phyloP scores from a whole-genome alignment of 1,140 invertebrate genomes.

The Cyphomyrmex costatus region DNA sequence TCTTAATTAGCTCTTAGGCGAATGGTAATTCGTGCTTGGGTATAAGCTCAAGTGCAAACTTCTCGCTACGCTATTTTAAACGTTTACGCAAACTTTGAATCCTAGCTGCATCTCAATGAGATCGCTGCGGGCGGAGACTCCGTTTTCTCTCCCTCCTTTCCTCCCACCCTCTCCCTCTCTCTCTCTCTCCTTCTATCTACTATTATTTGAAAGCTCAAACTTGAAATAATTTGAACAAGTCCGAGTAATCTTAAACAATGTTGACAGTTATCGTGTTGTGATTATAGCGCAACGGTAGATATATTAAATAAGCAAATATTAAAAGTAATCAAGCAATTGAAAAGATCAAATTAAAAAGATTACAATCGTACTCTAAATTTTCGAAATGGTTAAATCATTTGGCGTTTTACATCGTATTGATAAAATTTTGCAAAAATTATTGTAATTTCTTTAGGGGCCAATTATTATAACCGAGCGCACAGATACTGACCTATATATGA shows the following conservation, averaged over 20 bases:
- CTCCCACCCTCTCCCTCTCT: background rate
- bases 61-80: constrained; percentile 70
- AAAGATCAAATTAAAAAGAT: background rate
- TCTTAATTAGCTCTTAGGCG: constrained; percentile 77
- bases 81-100: constrained; percentile 75
- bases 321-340: constrained; percentile 19
- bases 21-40: constrained; percentile 73
- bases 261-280: background rate
- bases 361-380: background rate
- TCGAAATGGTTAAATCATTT: background rate
- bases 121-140: constrained; percentile 39
- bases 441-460: background rate
- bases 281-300: background rate
- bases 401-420: background rate
- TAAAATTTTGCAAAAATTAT: constrained; percentile 7
- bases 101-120: constrained; percentile 47
- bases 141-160: background rate
- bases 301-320: constrained; percentile 3
- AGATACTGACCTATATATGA: background rate
- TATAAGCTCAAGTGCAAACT: constrained; percentile 72
- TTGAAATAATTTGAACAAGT: constrained; percentile 14
- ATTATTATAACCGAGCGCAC: background rate
- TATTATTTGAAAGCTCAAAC: constrained; percentile 7
- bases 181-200: background rate
- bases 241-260: constrained; percentile 5